A percentile compares a stretch with the other conserved stretches of the same genome.
phyloP scores from a whole-genome alignment of 2,797 vertebrate genomes.

The Gymnodraco acuticeps region DNA sequence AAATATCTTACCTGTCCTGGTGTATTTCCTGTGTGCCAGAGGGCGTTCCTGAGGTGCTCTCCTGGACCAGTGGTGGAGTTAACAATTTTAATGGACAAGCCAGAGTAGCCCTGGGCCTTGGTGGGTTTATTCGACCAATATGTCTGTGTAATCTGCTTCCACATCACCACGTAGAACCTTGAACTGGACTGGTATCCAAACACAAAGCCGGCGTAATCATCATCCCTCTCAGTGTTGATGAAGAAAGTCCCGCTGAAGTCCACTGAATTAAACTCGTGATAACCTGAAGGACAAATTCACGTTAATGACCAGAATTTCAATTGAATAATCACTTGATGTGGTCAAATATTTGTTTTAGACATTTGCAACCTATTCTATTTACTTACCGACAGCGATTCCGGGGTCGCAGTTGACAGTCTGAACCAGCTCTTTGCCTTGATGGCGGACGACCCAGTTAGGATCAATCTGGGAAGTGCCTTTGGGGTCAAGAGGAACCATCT shows the following conservation, averaged over 20 bases:
- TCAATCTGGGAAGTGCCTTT: conserved; percentile 98
- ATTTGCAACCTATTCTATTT: not conserved
- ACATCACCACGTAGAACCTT: conserved; percentile 99
- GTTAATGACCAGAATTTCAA: not conserved
- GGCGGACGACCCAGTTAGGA: conserved; percentile 98
- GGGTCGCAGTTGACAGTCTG: conserved; percentile 99
- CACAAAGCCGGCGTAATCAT: conserved; percentile 97
- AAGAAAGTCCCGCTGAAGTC: conserved; percentile 99
- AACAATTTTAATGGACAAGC: conserved; percentile 97
- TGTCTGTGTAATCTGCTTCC: conserved; percentile 98
- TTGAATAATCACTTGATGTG: not conserved
- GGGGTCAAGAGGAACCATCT: conserved; percentile 98
- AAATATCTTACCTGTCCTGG: conserved; percentile 88
- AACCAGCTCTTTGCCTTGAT: conserved; percentile 97
- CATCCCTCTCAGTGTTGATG: conserved; percentile 97
- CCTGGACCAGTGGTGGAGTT: conserved; percentile 98
- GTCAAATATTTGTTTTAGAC: not conserved
- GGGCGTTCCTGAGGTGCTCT: conserved; percentile 96
- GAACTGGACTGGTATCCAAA: conserved; percentile 99
- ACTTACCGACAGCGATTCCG: conserved; percentile 95
- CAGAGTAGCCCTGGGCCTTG: conserved; percentile 96
- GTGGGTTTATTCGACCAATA: conserved; percentile 97
- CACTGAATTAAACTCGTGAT: conserved; percentile 96
- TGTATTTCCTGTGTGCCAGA: conserved; percentile 98
- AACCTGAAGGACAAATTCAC: conserved; percentile 83